phyloP scores from a whole-genome alignment of 2,888 invertebrate species.

The Oscheius sp. region DNA sequence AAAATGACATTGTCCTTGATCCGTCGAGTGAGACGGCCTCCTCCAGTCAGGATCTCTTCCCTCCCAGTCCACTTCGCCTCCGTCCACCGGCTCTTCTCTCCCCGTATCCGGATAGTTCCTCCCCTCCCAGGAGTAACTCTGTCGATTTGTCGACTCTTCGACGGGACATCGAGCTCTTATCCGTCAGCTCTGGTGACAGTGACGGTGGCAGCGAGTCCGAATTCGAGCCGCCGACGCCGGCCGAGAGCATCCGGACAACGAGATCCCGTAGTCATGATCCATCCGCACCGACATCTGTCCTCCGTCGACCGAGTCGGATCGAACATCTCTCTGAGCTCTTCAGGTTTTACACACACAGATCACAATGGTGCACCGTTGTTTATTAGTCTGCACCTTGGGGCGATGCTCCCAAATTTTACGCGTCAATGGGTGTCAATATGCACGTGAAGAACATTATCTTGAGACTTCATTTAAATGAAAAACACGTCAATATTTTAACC shows the following conservation, averaged over 20 bases:
- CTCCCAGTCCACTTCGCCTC: constrained; percentile 47
- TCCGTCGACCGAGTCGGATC: constrained; percentile 68
- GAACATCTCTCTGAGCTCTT: constrained; percentile 71
- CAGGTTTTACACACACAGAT: constrained; percentile 59
- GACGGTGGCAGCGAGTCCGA: constrained; percentile 64
- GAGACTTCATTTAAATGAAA: background rate
- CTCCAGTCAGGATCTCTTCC: constrained; percentile 43
- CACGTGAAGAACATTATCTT: background rate
- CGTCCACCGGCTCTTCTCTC: constrained; percentile 52
- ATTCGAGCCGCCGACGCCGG: constrained; percentile 68
- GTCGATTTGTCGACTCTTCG: constrained; percentile 70
- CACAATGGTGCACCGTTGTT: background rate
- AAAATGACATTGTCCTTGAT: constrained; percentile 51
- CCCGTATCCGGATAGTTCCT: constrained; percentile 55
- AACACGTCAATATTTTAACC: background rate
- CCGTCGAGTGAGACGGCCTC: constrained; percentile 43
- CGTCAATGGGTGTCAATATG: no score
- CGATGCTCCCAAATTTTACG: no score
- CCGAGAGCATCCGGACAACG: constrained; percentile 68
- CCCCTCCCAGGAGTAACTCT: constrained; percentile 70
- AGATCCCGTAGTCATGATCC: constrained; percentile 70
- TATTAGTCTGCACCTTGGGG: no score
- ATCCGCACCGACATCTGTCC: constrained; percentile 58
- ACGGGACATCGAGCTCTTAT: constrained; percentile 69
- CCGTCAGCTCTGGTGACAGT: constrained; percentile 66